Conservation (phyloP, 2,888 invertebrate species). For the Drosophila maculinotata region DNA sequence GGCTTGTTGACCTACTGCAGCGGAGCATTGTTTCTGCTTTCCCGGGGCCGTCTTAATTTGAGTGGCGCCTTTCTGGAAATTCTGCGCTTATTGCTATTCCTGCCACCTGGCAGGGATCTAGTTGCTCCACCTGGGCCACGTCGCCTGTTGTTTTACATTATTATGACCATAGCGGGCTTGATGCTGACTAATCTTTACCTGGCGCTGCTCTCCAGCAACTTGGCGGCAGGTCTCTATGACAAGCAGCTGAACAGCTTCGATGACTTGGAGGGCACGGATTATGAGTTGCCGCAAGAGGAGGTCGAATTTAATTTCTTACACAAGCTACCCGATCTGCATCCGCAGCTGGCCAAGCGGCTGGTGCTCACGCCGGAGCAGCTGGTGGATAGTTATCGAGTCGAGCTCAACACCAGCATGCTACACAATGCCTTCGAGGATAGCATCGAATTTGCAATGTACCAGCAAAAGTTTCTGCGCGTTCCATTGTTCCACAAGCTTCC, state of each 20-base stretch:
- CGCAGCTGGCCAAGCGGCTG: conserved; percentile 54
- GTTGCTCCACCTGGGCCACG: conserved; percentile 16
- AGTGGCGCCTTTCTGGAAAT: conserved; percentile 53
- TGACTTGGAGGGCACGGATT: conserved; percentile 56
- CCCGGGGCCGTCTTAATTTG: conserved; percentile 5
- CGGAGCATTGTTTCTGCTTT: conserved; percentile 41
- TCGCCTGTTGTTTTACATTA: conserved; percentile 39
- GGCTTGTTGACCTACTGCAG: conserved; percentile 55
- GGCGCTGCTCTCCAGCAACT: conserved; percentile 62
- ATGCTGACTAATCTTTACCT: conserved; percentile 66
- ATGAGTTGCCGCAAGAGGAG: conserved; percentile 44
- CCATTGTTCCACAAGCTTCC: conserved; percentile 59
- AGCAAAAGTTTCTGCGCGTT: conserved; percentile 63
- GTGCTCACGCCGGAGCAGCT: conserved; percentile 24
- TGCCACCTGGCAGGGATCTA: conserved; percentile 34
- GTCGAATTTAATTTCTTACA: conserved; percentile 33
- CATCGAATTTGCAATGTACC: conserved; percentile 62
- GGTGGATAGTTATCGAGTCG: conserved; percentile 35
- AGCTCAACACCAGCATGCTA: conserved; percentile 58
- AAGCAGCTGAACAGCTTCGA: conserved; percentile 56
- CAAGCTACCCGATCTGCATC: conserved; percentile 52
- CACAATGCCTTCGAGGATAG: conserved; percentile 59
- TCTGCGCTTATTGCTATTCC: conserved; percentile 32
- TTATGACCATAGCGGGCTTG: conserved; percentile 56
- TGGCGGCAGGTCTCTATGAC: conserved; percentile 64